A percentile compares a stretch with the other conserved stretches of the same genome.
These are phyloP conservation scores for Erebia palarica DNA, from an alignment of 2,888 invertebrate species.

Conservation along the genomic window DNA sequence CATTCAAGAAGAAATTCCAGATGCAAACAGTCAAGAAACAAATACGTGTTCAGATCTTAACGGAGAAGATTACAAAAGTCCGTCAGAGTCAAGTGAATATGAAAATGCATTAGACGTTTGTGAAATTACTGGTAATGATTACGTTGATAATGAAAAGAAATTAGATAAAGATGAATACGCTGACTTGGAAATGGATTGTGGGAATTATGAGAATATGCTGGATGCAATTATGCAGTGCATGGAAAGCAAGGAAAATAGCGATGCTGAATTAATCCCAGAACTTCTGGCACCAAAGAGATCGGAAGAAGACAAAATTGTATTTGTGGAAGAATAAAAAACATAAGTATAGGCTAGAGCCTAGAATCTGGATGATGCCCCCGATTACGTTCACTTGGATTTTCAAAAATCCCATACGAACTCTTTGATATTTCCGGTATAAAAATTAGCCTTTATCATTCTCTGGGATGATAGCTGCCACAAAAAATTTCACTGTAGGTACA, in stretches of 20 bases:
- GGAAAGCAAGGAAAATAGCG: conserved; percentile 48
- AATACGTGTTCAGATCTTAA: not conserved
- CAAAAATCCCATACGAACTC: too few species aligned
- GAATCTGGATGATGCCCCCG: too few species aligned
- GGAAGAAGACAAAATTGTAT: conserved; percentile 61
- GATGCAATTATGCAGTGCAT: conserved; percentile 74
- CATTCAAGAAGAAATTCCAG: conserved; percentile 8
- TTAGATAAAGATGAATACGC: not conserved
- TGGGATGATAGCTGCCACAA: too few species aligned
- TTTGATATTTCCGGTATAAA: too few species aligned
- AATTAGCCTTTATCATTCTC: too few species aligned
- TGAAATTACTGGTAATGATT: conserved; percentile 18
- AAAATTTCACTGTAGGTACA: too few species aligned
- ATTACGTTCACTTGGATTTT: too few species aligned
- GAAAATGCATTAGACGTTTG: not conserved
- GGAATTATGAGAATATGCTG: conserved; percentile 58
- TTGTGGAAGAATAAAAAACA: conserved; percentile 56
- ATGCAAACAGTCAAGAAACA: conserved; percentile 16
- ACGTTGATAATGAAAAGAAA: conserved; percentile 13
- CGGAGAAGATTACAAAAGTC: conserved; percentile 3
- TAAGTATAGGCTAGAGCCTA: not conserved
- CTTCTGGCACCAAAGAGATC: conserved; percentile 63
- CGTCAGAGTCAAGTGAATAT: not conserved
- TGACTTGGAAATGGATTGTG: conserved; percentile 21
- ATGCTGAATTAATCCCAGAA: conserved; percentile 53